phyloP scores from a whole-genome alignment of 2,797 vertebrate genomes.

The Muscicapa comitata region DNA sequence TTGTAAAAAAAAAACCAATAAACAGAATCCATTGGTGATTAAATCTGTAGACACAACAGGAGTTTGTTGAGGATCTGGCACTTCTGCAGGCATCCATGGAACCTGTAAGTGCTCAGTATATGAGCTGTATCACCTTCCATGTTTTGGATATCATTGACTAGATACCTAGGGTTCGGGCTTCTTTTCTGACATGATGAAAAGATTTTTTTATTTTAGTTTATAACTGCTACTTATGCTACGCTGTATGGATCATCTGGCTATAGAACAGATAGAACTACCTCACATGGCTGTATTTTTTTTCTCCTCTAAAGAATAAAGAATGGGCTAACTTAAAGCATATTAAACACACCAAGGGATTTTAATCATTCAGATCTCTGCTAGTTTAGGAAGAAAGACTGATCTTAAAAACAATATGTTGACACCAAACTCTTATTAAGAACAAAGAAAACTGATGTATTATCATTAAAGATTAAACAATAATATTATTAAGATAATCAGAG shows the following conservation, averaged over 20 bases:
- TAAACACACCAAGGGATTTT: background rate
- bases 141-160: background rate
- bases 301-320: background rate
- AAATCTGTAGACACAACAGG: background rate
- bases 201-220: background rate
- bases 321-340: background rate
- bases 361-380: background rate
- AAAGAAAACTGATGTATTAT: background rate
- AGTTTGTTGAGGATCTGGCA: background rate
- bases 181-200: background rate
- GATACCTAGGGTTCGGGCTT: rapidly evolving
- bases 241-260: background rate
- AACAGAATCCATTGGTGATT: background rate
- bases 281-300: background rate
- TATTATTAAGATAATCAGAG: background rate
- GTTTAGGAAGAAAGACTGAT: background rate
- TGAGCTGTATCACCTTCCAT: background rate
- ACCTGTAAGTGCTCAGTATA: background rate
- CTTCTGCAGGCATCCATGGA: background rate
- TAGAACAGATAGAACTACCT: background rate
- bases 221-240: background rate
- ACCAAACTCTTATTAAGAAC: background rate
- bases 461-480: background rate
- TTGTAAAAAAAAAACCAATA: background rate
- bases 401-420: background rate